These are phyloP conservation scores for Drosophila setifemur DNA, from an alignment of 1,140 invertebrate species.

Conservation along the genomic window DNA sequence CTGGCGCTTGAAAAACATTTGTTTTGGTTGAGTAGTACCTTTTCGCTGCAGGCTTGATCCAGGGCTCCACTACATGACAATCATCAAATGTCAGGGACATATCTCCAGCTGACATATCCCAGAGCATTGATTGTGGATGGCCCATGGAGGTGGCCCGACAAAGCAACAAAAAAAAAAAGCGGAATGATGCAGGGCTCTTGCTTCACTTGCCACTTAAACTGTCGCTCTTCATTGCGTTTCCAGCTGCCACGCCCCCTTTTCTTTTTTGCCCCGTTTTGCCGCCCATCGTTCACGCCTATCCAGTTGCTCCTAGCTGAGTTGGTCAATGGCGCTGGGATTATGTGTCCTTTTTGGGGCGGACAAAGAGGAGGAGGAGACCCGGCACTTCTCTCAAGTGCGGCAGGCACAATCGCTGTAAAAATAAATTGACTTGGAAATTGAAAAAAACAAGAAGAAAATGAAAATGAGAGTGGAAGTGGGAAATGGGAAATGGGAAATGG, in stretches of 20 bases:
- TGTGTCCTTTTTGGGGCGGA: conserved; percentile 49
- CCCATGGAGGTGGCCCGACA: not conserved
- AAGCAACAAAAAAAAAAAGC: no score
- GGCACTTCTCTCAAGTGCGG: conserved; percentile 42
- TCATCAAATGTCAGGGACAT: conserved; percentile 50
- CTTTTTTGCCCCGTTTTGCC: not conserved
- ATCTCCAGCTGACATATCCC: conserved; percentile 27
- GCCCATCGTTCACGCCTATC: conserved; percentile 37
- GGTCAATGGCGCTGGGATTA: conserved; percentile 36
- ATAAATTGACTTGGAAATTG: conserved; percentile 81
- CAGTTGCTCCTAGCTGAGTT: conserved; percentile 22
- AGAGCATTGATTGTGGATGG: conserved; percentile 36
- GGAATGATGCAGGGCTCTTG: conserved; percentile 35
- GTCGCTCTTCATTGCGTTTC: conserved; percentile 68
- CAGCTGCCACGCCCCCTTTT: conserved; percentile 1
- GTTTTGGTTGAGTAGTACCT: not conserved
- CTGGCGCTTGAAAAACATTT: not conserved
- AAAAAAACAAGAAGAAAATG: conserved; percentile 58
- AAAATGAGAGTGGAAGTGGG: conserved; percentile 29
- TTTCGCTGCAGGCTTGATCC: conserved; percentile 4
- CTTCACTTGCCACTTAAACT: conserved; percentile 57
- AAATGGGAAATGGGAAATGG: conserved; percentile 36
- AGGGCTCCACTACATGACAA: conserved; percentile 21
- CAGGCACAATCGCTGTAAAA: conserved; percentile 69
- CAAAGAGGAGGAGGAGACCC: no score